phyloP scores from a whole-genome alignment of 2,888 invertebrate genomes.

The Pseudanteris insignis region DNA sequence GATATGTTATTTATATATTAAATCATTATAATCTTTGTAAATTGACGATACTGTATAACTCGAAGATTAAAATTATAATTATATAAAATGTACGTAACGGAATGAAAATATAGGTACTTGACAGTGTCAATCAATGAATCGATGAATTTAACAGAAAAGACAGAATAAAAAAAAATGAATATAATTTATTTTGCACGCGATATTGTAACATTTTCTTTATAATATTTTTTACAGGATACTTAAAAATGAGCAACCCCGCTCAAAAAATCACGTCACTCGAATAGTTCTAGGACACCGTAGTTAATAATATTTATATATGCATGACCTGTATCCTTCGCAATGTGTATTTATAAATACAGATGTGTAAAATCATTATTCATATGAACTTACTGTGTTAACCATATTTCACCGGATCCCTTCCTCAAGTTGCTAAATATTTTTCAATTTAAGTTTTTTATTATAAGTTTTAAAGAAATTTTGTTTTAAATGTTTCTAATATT shows the following conservation, averaged over 20 bases:
- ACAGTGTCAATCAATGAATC: conserved; percentile 48
- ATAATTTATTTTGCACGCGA: conserved; percentile 63
- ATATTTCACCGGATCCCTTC: too few species aligned
- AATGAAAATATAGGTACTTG: too few species aligned
- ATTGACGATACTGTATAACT: too few species aligned
- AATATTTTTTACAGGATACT: conserved; percentile 48
- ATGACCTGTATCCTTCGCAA: conserved; percentile 60
- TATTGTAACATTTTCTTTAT: conserved; percentile 51
- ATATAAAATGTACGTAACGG: too few species aligned
- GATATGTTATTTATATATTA: too few species aligned
- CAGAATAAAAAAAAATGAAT: conserved; percentile 49
- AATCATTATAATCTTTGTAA: too few species aligned
- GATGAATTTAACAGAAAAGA: conserved; percentile 55
- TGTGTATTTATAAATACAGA: conserved; percentile 66
- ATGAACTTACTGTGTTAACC: conserved; percentile 16
- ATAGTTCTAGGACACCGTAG: conserved; percentile 59
- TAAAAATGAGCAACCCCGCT: conserved; percentile 46
- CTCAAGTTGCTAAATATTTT: too few species aligned
- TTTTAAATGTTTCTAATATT: too few species aligned
- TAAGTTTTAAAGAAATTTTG: too few species aligned
- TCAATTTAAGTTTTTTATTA: too few species aligned
- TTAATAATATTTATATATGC: conserved; percentile 61
- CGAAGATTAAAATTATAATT: too few species aligned
- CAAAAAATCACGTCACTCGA: conserved; percentile 52
- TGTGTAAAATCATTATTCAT: conserved; percentile 52